Evolutionary conservation across 2,888 invertebrate genomes (phyloP).

Genomic region (Euzophera pinguis): DNA sequence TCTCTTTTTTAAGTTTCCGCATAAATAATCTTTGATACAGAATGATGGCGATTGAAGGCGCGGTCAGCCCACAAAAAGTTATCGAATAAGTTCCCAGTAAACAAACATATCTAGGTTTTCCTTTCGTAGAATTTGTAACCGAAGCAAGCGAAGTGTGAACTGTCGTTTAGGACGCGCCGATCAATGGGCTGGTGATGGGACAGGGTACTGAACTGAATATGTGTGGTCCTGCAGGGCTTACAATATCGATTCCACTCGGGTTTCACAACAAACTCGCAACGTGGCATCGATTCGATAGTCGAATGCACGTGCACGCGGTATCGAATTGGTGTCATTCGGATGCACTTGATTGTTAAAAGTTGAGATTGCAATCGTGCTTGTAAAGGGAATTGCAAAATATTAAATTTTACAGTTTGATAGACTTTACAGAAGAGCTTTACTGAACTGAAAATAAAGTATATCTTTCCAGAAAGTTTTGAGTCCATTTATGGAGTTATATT

Average conservation of each 20-base stretch:
- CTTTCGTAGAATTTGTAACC: not conserved
- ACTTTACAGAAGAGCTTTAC: no score
- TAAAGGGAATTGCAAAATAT: no score
- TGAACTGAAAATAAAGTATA: no score
- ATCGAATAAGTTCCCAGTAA: not conserved
- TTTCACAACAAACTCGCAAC: conserved; percentile 21
- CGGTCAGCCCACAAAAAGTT: no score
- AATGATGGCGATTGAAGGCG: no score
- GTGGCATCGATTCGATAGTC: conserved; percentile 5
- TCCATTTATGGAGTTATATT: no score
- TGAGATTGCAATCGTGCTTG: no score
- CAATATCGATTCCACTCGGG: conserved; percentile 12
- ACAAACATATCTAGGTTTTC: not conserved
- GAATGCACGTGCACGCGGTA: conserved; percentile 1
- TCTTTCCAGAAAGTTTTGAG: no score
- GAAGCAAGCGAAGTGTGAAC: not conserved
- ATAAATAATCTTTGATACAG: no score
- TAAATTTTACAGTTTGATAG: no score
- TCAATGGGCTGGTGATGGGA: conserved; percentile 7
- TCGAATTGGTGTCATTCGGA: not conserved
- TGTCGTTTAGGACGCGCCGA: not conserved
- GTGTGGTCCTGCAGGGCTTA: conserved; percentile 12
- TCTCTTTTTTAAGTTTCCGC: no score
- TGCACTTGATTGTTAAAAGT: not conserved
- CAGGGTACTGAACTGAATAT: not conserved